Conservation (phyloP, 2,888 invertebrate genomes). For the Pammene fasciana region DNA sequence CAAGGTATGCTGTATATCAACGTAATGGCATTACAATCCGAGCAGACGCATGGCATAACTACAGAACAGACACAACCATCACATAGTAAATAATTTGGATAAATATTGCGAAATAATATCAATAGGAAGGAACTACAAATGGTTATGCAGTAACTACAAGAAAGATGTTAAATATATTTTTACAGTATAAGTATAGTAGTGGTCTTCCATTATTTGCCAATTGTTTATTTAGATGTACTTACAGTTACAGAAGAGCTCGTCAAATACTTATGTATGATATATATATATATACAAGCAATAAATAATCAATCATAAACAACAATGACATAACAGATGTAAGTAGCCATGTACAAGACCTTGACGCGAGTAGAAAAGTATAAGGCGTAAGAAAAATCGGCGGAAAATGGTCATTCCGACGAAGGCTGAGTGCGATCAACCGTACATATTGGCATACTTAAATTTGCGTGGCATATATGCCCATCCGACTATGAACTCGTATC, state of each 20-base stretch:
- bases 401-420: slow-evolving; percentile 74
- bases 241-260: no score
- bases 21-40: neutral
- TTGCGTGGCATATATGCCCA: slow-evolving; percentile 77
- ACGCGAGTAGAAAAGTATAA: slow-evolving; percentile 69
- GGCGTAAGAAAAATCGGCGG: slow-evolving; percentile 77
- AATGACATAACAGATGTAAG: slow-evolving; percentile 36
- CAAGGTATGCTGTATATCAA: neutral
- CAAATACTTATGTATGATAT: no score
- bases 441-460: slow-evolving; percentile 82
- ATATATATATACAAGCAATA: no score
- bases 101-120: neutral
- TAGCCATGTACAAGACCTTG: slow-evolving; percentile 67
- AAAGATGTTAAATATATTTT: no score
- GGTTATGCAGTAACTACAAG: no score
- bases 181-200: no score
- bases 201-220: no score
- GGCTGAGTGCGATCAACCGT: slow-evolving; percentile 76
- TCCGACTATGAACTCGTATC: slow-evolving; percentile 59
- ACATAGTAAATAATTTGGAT: no score
- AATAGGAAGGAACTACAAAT: no score
- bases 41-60: no score
- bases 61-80: no score
- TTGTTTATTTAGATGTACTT: no score
- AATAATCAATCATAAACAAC: neutral